Evolutionary conservation across 2,797 vertebrate species (phyloP).

Genomic region (Bufotes viridis): DNA sequence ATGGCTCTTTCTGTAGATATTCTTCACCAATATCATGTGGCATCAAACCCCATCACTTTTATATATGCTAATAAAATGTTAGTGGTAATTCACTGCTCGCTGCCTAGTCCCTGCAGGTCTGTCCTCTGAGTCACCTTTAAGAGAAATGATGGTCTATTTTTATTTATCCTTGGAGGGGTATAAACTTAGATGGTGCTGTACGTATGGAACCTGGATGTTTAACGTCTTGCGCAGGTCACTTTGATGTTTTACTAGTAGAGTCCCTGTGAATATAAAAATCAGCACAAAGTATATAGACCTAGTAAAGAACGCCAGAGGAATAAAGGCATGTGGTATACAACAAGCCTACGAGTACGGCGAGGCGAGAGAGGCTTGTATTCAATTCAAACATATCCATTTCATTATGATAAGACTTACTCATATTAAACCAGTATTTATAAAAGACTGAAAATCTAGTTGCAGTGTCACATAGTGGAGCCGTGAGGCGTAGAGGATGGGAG

Average conservation of each 20-base stretch:
- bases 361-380: too few relatives aligned
- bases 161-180: slow-evolving; percentile 11
- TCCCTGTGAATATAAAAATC: neutral
- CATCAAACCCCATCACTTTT: slow-evolving; percentile 28
- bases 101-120: slow-evolving; percentile 24
- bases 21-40: slow-evolving; percentile 38
- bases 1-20: neutral
- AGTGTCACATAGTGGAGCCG: too few relatives aligned
- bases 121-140: slow-evolving; percentile 49
- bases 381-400: too few relatives aligned
- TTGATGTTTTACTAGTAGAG: slow-evolving; percentile 4
- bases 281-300: neutral
- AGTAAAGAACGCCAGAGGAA: neutral
- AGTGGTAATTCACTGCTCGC: neutral
- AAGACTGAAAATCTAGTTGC: too few relatives aligned
- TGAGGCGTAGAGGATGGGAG: too few relatives aligned
- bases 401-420: too few relatives aligned
- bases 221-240: slow-evolving; percentile 12
- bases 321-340: too few relatives aligned
- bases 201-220: neutral
- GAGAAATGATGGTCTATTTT: slow-evolving; percentile 23
- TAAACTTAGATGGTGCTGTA: neutral
- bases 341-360: too few relatives aligned
- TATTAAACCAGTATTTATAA: too few relatives aligned
- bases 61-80: slow-evolving; percentile 47